Evolutionary conservation across 2,888 invertebrate genomes (phyloP), one percentile per base, ranked within the genome.

Genomic region (Plemyria rubiginata): DNA sequence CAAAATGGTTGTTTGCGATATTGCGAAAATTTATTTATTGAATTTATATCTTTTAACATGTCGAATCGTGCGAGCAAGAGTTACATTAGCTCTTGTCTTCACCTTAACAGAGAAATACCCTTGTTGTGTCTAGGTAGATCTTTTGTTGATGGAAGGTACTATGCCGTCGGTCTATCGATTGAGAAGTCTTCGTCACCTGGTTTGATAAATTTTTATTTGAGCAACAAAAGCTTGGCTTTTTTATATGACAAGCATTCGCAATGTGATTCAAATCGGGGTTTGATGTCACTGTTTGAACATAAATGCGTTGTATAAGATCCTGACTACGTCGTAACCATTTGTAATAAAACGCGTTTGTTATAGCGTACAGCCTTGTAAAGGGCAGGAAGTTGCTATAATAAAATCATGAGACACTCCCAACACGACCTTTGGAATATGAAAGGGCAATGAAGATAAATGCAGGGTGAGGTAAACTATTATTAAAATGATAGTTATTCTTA

Each of bases 381-480:
- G 61, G 43, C 22, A 48, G 56, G 61, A 62, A 56, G 52, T 62
- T 32, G 41, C 61, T 16, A 57, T 62, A 52, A 62, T 62, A 62
- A 46, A 62, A 62, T 52, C 52, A 56, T 52, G 61, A 56, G 29
- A 40, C 50, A 45, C 54, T 54, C 50, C 50, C 45, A 29, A 9
- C 49, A 7, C 29, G 54, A 56, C 61, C 56, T 56, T 56, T 51
- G n/a, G 9, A 29, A 28, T 32, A 16, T 45, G n/a, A 38, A 52
- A 58, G 51, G 58, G 51, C 45, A 51, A 45, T 45, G 22, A 22
- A 45, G 9, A 53, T 8, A 13, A 41, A 43, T 29, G 13, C 28
- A 29, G n/a, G 13, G 41, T 22, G 16, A 7, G 45, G 16, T 43
- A 3, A 16, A 16, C 45, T 16, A 45, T 15, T 38, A 38, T 11